Conservation (phyloP, 2,113 vertebrate species). For the Kryptolebias marmoratus region DNA sequence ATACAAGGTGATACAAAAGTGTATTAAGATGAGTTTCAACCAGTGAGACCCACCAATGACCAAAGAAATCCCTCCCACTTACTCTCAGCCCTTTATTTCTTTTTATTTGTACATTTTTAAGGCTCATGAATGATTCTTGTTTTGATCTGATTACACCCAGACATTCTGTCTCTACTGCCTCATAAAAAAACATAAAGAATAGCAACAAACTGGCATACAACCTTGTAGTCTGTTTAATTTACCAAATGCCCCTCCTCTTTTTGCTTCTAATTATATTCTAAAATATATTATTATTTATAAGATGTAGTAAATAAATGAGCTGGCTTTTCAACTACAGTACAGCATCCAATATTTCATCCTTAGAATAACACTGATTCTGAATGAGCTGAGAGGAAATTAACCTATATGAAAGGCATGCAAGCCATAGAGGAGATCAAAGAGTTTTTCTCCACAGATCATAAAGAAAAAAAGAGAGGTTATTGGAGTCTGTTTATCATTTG, state of each 20-base stretch:
- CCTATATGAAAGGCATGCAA: constrained; percentile 34
- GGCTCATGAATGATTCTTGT: constrained; percentile 76
- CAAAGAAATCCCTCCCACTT: constrained; percentile 70
- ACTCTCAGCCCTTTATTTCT: constrained; percentile 73
- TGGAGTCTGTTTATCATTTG: constrained; percentile 61
- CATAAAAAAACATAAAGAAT: constrained; percentile 72
- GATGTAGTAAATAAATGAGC: constrained; percentile 32
- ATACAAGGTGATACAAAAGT: constrained; percentile 59
- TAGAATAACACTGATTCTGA: constrained; percentile 56
- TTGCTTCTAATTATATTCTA: constrained; percentile 29
- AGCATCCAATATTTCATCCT: constrained; percentile 32
- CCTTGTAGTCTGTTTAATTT: constrained; percentile 60
- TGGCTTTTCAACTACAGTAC: constrained; percentile 34
- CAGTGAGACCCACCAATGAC: constrained; percentile 54
- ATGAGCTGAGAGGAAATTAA: constrained; percentile 54
- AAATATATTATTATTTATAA: constrained; percentile 50
- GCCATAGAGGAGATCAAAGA: constrained; percentile 57
- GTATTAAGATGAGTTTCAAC: constrained; percentile 61
- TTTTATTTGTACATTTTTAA: constrained; percentile 82
- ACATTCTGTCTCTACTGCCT: constrained; percentile 78
- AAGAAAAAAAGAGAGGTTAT: constrained; percentile 51
- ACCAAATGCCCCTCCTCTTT: constrained; percentile 64
- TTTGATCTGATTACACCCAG: constrained; percentile 82
- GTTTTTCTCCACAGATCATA: constrained; percentile 61
- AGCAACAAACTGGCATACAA: constrained; percentile 59